Evolutionary conservation across 2,113 vertebrate genomes (phyloP).

Genomic region (Ahaetulla prasina): DNA sequence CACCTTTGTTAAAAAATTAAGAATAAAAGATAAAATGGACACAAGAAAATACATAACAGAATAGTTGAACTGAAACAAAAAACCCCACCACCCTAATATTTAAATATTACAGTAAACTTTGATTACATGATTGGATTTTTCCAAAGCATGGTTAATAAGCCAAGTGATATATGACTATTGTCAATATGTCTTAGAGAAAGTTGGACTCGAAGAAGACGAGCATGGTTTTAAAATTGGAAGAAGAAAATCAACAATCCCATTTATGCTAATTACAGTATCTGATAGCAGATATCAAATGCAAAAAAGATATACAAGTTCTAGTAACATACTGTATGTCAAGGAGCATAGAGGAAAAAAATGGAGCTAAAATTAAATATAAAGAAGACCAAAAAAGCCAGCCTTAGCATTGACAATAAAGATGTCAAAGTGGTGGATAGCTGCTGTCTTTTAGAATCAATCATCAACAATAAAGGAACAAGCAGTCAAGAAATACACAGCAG

Average conservation of each 20-base stretch:
- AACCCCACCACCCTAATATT: not conserved
- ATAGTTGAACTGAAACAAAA: not conserved
- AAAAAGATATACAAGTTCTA: not conserved
- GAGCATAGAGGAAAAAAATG: not conserved
- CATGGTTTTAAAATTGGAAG: not conserved
- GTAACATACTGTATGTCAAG: not conserved
- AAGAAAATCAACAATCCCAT: not conserved
- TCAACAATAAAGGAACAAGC: not conserved
- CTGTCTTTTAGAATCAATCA: not conserved
- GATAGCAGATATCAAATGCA: not conserved
- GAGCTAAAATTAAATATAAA: not conserved
- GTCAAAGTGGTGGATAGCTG: not conserved
- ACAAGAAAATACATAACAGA: not conserved
- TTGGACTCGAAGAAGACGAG: not conserved
- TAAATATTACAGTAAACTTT: not conserved
- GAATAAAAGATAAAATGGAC: not conserved
- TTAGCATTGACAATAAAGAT: not conserved
- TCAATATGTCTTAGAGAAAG: not conserved
- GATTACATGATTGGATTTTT: not conserved
- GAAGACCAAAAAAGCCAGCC: not conserved
- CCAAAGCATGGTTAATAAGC: not conserved
- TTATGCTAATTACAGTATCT: not conserved
- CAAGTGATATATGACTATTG: not conserved
- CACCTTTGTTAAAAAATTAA: not conserved
- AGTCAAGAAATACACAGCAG: not conserved